A percentile compares a stretch with the other conserved stretches of the same genome.
Conservation (phyloP, 2,888 invertebrate species). For the Yponomeuta plumbellus region DNA sequence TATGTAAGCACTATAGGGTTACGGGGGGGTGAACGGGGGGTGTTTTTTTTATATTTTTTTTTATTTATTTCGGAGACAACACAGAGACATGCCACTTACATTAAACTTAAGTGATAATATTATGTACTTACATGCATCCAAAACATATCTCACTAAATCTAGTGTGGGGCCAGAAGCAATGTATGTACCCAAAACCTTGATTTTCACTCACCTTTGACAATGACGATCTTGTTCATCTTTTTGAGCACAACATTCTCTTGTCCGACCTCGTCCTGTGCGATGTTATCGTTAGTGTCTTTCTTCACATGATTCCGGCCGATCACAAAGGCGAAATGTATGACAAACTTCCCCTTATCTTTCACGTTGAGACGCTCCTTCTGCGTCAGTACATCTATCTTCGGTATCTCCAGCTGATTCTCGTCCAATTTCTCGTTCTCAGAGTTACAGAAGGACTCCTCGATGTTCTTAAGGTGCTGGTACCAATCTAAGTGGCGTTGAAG, state of each 20-base stretch:
- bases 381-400: neutral
- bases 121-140: too few species aligned
- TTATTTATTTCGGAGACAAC: too few species aligned
- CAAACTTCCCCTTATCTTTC: neutral
- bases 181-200: too few species aligned
- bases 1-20: too few species aligned
- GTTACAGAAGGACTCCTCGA: neutral
- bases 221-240: neutral
- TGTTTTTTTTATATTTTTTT: too few species aligned
- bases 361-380: neutral
- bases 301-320: neutral
- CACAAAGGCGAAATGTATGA: neutral
- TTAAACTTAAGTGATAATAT: too few species aligned
- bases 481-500: constrained; percentile 28
- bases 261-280: neutral
- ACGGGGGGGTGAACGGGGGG: too few species aligned
- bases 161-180: too few species aligned
- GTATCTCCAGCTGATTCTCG: neutral
- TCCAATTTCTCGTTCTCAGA: constrained; percentile 14
- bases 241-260: neutral
- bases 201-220: neutral
- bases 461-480: constrained; percentile 25
- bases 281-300: neutral
- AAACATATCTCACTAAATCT: too few species aligned
- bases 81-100: too few species aligned